Percentiles rank a stretch among this genome's conserved stretches.
These are phyloP conservation scores for Zosterops japonicus DNA, from an alignment of 2,113 vertebrate species.

Conservation along the genomic window DNA sequence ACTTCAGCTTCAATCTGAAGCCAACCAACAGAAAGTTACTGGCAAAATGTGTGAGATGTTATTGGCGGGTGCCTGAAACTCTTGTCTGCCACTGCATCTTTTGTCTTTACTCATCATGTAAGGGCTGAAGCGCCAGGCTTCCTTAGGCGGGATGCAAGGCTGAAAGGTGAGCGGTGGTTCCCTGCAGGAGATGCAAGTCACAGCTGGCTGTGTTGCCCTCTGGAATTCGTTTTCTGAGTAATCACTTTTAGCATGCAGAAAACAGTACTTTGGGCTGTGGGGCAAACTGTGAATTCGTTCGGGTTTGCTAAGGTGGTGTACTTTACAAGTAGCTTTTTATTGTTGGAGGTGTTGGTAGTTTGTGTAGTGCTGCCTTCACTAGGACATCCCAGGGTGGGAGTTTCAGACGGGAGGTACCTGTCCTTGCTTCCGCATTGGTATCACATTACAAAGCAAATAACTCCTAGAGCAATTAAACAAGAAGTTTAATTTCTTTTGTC, in stretches of 20 bases:
- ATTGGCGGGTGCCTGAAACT: neutral
- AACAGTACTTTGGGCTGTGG: neutral
- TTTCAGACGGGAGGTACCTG: neutral
- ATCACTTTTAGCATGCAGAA: neutral
- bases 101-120: neutral
- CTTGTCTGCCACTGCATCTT: neutral
- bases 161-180: neutral
- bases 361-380: neutral
- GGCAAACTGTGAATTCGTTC: neutral
- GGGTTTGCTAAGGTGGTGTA: neutral
- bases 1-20: neutral
- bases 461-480: neutral
- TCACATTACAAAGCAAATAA: neutral
- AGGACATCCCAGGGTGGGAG: neutral
- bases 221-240: neutral
- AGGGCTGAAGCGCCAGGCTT: neutral
- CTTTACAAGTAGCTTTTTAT: neutral
- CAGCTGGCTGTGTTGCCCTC: neutral
- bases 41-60: neutral
- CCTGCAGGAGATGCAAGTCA: neutral
- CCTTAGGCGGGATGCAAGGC: neutral
- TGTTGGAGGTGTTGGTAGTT: neutral
- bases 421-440: fast-evolving
- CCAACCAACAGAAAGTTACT: neutral
- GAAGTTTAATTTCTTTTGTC: neutral